These are phyloP conservation scores for Sinhomidia bicolor DNA, from an alignment of 2,888 invertebrate species.

Conservation along the genomic window DNA sequence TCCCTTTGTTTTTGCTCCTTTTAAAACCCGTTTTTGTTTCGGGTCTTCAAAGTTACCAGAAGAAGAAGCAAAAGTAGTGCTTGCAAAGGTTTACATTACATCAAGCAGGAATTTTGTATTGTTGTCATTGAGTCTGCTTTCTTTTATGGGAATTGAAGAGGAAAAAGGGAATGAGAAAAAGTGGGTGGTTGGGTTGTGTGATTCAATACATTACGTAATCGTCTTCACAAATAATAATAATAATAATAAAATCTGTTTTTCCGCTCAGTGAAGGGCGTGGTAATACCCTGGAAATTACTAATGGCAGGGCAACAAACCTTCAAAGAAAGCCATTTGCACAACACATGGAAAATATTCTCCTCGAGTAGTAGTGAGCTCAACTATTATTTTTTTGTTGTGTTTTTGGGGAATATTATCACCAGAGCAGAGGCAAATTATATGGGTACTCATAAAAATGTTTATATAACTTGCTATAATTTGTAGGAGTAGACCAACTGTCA, in stretches of 20 bases:
- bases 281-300: conserved; percentile 18
- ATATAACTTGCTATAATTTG: not conserved
- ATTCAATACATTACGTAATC: not conserved
- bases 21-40: too few species aligned
- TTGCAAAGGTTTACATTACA: not conserved
- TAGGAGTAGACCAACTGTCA: not conserved
- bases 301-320: not conserved
- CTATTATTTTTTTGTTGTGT: not conserved
- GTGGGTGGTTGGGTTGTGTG: not conserved
- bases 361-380: too few species aligned
- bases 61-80: not conserved
- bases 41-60: not conserved
- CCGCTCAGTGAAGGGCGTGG: not conserved
- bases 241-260: not conserved
- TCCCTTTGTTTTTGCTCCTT: not conserved
- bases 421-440: too few species aligned
- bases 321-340: not conserved
- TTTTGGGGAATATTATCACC: not conserved
- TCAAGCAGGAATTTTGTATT: not conserved
- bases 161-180: not conserved
- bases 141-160: not conserved
- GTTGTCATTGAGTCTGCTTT: not conserved
- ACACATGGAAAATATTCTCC: not conserved
- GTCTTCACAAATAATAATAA: not conserved
- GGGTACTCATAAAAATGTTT: not conserved